Percentiles rank a stretch among this genome's conserved stretches.
Conservation (phyloP, 2,888 invertebrate species). For the Nymphalis urticae region DNA sequence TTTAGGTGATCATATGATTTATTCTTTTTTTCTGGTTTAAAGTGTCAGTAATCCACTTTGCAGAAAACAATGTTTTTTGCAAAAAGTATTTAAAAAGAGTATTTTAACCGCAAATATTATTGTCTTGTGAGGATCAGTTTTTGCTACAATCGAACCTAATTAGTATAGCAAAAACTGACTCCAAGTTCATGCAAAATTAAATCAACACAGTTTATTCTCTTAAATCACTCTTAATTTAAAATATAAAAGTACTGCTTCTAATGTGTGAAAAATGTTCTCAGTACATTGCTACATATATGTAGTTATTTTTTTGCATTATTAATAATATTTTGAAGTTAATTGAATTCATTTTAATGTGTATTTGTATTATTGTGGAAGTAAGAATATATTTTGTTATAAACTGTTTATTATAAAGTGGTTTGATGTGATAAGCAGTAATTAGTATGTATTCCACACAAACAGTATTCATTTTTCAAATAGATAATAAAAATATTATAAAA, state of each 20-base stretch:
- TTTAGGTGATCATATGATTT: background rate
- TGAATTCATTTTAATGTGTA: background rate
- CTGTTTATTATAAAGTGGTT: background rate
- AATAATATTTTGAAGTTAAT: slow-evolving; percentile 6
- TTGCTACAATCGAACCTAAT: too few species aligned
- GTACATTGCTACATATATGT: background rate
- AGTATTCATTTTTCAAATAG: background rate
- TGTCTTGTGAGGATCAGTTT: too few species aligned
- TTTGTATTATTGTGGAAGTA: slow-evolving; percentile 3
- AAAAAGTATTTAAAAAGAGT: too few species aligned
- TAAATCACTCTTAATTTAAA: background rate
- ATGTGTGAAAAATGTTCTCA: background rate
- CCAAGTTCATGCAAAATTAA: too few species aligned
- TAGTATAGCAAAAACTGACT: too few species aligned
- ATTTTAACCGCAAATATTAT: too few species aligned
- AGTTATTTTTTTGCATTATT: background rate
- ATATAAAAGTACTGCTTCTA: background rate
- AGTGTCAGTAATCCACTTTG: too few species aligned
- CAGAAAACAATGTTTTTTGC: too few species aligned
- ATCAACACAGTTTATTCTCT: too few species aligned
- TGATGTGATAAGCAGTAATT: background rate
- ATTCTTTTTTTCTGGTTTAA: too few species aligned
- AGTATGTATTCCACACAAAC: background rate
- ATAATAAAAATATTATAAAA: background rate
- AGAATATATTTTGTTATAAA: slow-evolving; percentile 2